Evolutionary conservation across 35 echinoderm and acorn worm genomes (phyloP).

Genomic region (Apostichopus japonicus): DNA sequence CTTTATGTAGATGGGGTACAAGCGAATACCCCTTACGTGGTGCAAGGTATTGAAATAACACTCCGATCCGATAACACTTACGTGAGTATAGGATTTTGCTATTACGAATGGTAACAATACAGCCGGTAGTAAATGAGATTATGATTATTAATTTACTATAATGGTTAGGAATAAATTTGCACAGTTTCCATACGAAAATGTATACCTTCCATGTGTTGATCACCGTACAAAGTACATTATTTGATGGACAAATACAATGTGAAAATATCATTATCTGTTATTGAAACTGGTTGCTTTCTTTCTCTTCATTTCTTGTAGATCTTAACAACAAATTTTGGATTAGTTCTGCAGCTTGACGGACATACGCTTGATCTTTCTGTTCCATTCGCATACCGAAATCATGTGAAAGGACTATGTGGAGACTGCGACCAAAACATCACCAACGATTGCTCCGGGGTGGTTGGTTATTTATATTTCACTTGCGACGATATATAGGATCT

Average conservation of each 20-base stretch:
- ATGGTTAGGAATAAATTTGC: not conserved
- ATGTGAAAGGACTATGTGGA: not conserved
- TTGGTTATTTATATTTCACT: not conserved
- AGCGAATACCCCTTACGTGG: not conserved
- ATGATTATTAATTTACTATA: too few relatives aligned
- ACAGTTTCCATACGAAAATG: too few relatives aligned
- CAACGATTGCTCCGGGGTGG: conserved; percentile 13
- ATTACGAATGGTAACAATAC: too few relatives aligned
- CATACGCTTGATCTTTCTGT: not conserved
- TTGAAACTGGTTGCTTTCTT: too few relatives aligned
- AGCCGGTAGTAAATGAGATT: too few relatives aligned
- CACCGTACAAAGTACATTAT: too few relatives aligned
- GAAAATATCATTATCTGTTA: too few relatives aligned
- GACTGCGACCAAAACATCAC: conserved; percentile 6
- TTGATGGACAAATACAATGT: too few relatives aligned
- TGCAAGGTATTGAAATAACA: not conserved
- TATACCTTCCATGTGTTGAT: too few relatives aligned
- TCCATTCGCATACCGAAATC: not conserved
- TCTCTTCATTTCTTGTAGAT: not conserved
- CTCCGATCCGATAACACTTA: not conserved
- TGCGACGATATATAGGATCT: too few relatives aligned
- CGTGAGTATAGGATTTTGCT: not conserved
- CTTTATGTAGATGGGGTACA: not conserved
- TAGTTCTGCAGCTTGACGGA: not conserved
- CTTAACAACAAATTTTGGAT: conserved; percentile 6